Base-by-base conservation (phyloP, 2,797 vertebrate species). In the Chloroceryle amazona region DNA sequence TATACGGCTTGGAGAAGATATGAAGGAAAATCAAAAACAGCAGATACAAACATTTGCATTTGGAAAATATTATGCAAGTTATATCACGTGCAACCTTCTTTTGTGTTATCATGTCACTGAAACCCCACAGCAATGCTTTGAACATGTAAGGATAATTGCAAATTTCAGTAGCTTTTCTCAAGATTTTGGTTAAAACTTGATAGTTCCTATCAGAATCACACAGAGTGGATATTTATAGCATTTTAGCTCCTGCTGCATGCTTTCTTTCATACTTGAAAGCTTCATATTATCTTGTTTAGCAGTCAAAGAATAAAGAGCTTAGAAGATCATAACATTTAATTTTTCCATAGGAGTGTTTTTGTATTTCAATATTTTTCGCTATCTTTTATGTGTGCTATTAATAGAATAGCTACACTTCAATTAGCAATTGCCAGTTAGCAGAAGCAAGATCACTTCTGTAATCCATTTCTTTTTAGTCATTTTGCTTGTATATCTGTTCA, bases 231-330 rank as follows among this genome's bases (percentile, higher is more conserved):
- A 90, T 92, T 93, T 90, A 86, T 60, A 93, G 46, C 35, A 85
- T 83, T 81, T 84, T 80, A 63, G 20, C 33, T 90, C 42, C 51
- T 81, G 39, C 51, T 74, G 62, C 13, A 88, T 1, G 3, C 31
- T 87, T 85, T 29, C 23, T 76, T 87, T 88, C 60, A 18, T 51
- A 71, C 29, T 93, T 86, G 49, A 82, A 95, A 83, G 42, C 29
- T 84, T 87, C 88, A 91, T 29, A 89, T 92, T 33, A 72, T 94
- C 84, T 80, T 86, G 26, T 91, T 97, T 96, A 96, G 86, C 55
- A 97, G 82, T 57, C 78, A 81, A 52, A 84, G 70, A 84, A 90
- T 81, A 97, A 97, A 94, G 26, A 97, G 63, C 80, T 87, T 84
- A 89, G 66, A 87, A 93, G 70, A 97, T 92, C 76, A 86, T 66